Conservation (phyloP, 1,140 invertebrate species). For the Melitaea cinxia region DNA sequence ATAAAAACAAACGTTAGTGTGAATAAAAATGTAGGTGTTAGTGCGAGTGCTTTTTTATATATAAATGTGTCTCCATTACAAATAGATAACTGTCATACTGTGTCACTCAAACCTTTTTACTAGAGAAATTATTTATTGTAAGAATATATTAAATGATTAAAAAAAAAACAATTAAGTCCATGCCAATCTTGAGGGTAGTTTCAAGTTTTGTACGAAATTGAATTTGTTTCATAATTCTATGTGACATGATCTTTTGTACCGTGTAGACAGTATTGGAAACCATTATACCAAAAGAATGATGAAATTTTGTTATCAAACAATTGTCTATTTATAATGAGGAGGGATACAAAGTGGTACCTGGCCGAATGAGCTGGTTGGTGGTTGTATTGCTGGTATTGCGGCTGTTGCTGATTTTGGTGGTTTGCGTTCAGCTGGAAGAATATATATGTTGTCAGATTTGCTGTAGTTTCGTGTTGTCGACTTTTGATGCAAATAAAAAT, state of each 20-base stretch:
- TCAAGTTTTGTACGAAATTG: too few relatives aligned
- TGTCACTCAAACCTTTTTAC: too few relatives aligned
- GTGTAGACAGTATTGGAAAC: too few relatives aligned
- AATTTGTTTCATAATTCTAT: too few relatives aligned
- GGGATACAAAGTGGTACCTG: constrained; percentile 47
- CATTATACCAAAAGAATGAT: too few relatives aligned
- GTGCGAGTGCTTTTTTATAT: constrained; percentile 25
- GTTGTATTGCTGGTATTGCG: constrained; percentile 70
- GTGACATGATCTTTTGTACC: too few relatives aligned
- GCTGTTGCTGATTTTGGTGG: constrained; percentile 70
- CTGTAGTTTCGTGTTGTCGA: constrained; percentile 9
- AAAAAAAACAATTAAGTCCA: too few relatives aligned
- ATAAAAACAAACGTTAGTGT: constrained; percentile 3
- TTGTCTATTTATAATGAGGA: constrained; percentile 25
- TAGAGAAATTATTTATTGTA: too few relatives aligned
- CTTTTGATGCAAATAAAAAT: neutral
- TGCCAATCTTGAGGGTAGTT: too few relatives aligned
- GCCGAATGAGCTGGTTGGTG: constrained; percentile 67
- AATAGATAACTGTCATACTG: constrained; percentile 17
- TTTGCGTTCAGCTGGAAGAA: constrained; percentile 69
- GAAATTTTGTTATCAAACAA: neutral
- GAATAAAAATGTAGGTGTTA: constrained; percentile 17
- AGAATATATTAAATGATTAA: too few relatives aligned
- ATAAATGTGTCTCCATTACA: constrained; percentile 18
- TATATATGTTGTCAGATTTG: constrained; percentile 27